Percentiles rank a stretch among this genome's conserved stretches.
Evolutionary conservation across 92 coral and sea anemone genomes (phyloP).

Genomic region (Pocillopora grandis): DNA sequence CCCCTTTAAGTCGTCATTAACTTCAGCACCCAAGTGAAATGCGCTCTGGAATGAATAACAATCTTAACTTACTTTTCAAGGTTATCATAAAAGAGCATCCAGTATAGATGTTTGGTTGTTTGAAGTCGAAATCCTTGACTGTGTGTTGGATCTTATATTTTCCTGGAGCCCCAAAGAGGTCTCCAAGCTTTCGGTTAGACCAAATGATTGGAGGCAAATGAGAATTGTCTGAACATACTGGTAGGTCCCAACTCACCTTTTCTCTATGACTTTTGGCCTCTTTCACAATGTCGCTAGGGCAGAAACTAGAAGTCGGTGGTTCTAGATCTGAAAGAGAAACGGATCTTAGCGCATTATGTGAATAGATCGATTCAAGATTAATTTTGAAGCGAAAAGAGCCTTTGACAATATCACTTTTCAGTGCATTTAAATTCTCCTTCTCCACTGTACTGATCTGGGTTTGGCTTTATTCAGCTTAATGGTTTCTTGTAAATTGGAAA

Average conservation of each 20-base stretch:
- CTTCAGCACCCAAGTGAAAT: no score
- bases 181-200: not conserved
- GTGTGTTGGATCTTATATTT: not conserved
- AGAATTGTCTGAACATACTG: slow-evolving; percentile 28
- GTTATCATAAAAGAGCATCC: slow-evolving; percentile 27
- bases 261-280: not conserved
- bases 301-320: slow-evolving; percentile 30
- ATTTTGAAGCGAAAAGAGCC: no score
- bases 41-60: no score
- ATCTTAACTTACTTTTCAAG: slow-evolving; percentile 14
- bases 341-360: no score
- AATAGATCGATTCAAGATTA: no score
- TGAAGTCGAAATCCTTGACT: slow-evolving; percentile 12
- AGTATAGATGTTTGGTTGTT: not conserved
- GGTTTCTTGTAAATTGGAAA: no score
- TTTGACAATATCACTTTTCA: no score
- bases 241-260: slow-evolving; percentile 15
- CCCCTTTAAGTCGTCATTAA: no score
- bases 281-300: slow-evolving; percentile 31
- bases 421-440: no score
- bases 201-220: not conserved
- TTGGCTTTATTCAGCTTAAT: no score
- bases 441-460: no score
- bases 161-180: slow-evolving; percentile 15
- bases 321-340: slow-evolving; percentile 6